Base-by-base conservation (phyloP, 2,797 vertebrate genomes). In the Anableps anableps region DNA sequence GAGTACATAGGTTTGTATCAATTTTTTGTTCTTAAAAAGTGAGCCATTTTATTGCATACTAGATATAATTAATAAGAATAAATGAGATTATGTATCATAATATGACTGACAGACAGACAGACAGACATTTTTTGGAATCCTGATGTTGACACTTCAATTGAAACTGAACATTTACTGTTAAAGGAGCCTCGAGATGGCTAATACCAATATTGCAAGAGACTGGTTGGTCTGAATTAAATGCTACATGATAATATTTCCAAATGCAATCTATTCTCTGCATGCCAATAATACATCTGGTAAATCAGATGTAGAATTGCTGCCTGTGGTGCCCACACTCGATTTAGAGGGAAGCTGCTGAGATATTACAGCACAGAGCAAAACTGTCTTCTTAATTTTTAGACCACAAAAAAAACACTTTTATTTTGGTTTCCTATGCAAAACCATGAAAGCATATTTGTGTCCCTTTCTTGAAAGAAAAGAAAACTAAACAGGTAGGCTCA, bases 341-440 rank as follows among this genome's bases (percentile, higher is more conserved):
- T 73, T 36, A 31, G 47, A 36, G 8, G 19, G 48, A 34, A 14
- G 47, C 23, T 31, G 9, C 47, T 50, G 29, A 73, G 72, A 73
- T 73, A 21, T 11, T 31, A 31, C 29, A 21, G 47, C 31, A 50
- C 29, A 34, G 29, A 70, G 9, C 36, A 26, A 26, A 7, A 19
- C 29, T 41, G 38, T 43, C 43, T 36, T 55, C 41, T 70, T 26
- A 71, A 60, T 80, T 82, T 83, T 78, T 51, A 82, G 76, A 91
- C 83, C 80, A 80, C 86, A 70, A 80, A 86, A 79, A 83, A 91
- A 83, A 84, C 89, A 72, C 60, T 84, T 85, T 74, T 80, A 86
- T 81, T 88, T 76, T 82, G 77, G 85, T 86, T 71, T 84, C 85
- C 9, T n/a, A 81, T 83, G 75, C 84, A 91, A 75, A 88, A 88